phyloP scores from a whole-genome alignment of 2,888 invertebrate genomes.

The Volucella inanis region DNA sequence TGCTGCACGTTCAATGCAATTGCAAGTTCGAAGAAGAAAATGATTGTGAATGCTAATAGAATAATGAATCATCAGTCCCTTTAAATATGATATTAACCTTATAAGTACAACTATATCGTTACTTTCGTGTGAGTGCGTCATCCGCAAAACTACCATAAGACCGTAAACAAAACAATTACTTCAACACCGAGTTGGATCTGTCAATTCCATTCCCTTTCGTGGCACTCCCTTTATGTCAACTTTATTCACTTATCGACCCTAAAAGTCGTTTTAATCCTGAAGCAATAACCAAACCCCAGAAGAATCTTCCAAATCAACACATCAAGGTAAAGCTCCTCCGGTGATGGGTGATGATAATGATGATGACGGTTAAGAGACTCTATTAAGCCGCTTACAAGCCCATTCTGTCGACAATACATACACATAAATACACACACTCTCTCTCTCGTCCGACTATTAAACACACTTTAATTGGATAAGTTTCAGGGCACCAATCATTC shows the following conservation, averaged over 20 bases:
- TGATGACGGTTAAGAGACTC: neutral
- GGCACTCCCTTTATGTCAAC: slow-evolving; percentile 9
- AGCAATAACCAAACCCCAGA: slow-evolving; percentile 14
- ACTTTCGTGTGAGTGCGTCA: no score
- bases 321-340: neutral
- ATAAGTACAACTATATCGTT: no score
- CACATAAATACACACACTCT: neutral
- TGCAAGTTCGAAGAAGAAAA: no score
- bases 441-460: slow-evolving; percentile 43
- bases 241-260: neutral
- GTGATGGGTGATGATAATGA: neutral
- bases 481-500: slow-evolving; percentile 44
- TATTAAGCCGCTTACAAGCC: slow-evolving; percentile 41
- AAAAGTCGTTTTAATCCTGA: slow-evolving; percentile 3
- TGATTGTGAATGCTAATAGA: no score
- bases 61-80: no score
- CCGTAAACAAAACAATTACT: no score
- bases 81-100: no score
- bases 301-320: slow-evolving; percentile 27
- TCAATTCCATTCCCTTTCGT: no score
- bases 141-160: no score
- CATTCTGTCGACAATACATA: neutral
- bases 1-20: no score
- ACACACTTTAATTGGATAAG: slow-evolving; percentile 58
- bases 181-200: no score